Evolutionary conservation across 2,888 invertebrate genomes (phyloP).

Genomic region (Seira ritae): DNA sequence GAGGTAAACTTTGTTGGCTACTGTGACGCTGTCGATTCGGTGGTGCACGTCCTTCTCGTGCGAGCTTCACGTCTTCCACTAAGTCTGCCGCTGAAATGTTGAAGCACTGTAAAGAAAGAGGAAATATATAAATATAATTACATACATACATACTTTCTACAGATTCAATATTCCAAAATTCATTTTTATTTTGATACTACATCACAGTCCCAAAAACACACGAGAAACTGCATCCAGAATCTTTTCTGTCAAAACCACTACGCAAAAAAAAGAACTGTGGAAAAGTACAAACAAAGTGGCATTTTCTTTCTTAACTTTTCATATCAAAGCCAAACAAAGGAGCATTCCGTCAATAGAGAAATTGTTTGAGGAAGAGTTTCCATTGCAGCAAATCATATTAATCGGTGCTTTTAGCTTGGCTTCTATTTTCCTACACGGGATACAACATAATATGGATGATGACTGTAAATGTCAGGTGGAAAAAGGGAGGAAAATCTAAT

Average conservation of each 20-base stretch:
- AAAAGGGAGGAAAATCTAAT: slow-evolving; percentile 32
- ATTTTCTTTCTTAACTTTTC: not conserved
- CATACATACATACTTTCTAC: not conserved
- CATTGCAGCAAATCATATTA: slow-evolving; percentile 46
- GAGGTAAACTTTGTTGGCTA: slow-evolving; percentile 77
- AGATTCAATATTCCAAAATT: not conserved
- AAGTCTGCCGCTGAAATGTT: slow-evolving; percentile 88
- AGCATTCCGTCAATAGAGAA: not conserved
- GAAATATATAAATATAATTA: not conserved
- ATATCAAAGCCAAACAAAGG: not conserved
- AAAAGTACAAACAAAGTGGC: not conserved
- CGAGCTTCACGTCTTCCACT: slow-evolving; percentile 87
- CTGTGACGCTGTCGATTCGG: slow-evolving; percentile 73
- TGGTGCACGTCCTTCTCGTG: slow-evolving; percentile 81
- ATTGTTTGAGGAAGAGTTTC: not conserved
- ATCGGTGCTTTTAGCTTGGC: slow-evolving; percentile 5
- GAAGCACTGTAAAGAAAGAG: slow-evolving; percentile 84
- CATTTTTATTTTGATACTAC: no score
- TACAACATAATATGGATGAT: not conserved
- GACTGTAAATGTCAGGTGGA: slow-evolving; percentile 49
- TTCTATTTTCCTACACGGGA: not conserved
- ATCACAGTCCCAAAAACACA: no score
- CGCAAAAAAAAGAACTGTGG: not conserved
- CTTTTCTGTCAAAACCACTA: no score
- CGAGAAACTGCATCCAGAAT: no score